Evolutionary conservation across 2,113 vertebrate species (phyloP).

Genomic region (Synodontis membranacea): DNA sequence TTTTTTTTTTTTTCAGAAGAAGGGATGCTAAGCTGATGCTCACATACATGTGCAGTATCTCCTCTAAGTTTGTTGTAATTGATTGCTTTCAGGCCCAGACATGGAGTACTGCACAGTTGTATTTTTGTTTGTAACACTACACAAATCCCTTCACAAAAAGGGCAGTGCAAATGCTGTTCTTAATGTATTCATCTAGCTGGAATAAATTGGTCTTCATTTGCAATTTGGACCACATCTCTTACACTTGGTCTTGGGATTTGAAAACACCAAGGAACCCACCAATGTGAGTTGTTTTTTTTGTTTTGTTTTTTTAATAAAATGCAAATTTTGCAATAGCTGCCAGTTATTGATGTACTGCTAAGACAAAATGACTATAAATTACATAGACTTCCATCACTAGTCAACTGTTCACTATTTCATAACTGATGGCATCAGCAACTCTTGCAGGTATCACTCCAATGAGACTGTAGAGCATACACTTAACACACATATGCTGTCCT

Average conservation of each 20-base stretch:
- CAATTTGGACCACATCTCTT: not conserved
- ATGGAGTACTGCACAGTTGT: not conserved
- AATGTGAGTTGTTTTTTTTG: not conserved
- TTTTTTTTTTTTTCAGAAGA: not conserved
- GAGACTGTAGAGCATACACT: not conserved
- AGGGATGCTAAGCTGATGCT: not conserved
- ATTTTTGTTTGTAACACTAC: not conserved
- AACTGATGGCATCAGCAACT: not conserved
- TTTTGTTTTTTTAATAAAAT: too few relatives aligned
- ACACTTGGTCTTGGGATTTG: not conserved
- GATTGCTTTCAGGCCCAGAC: too few relatives aligned
- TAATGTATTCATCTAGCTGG: not conserved
- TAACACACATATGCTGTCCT: conserved; percentile 5
- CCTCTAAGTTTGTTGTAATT: not conserved
- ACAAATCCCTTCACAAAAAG: conserved; percentile 14
- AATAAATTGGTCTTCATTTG: conserved; percentile 1
- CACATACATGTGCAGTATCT: not conserved
- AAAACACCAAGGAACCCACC: not conserved
- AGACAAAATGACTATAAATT: not conserved
- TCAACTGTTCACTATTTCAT: not conserved
- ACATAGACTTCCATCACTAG: not conserved
- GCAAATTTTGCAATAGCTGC: conserved; percentile 41
- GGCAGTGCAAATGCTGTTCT: not conserved
- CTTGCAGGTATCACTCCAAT: not conserved
- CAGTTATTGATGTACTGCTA: conserved; percentile 13